Conservation (phyloP, 2,888 invertebrate species). For the Calameuta idolon region DNA sequence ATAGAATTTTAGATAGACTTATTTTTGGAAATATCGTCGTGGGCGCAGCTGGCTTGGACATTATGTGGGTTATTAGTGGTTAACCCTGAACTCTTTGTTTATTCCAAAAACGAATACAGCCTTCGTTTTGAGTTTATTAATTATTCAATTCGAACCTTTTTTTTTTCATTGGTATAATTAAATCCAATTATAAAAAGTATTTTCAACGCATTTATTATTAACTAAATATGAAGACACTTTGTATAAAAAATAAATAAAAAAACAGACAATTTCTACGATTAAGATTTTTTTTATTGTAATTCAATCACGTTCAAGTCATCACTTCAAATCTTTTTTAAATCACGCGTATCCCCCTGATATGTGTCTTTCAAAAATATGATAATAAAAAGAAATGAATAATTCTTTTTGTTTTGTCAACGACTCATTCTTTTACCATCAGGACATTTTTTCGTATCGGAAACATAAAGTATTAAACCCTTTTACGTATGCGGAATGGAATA, state of each 20-base stretch:
- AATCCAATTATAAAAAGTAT: too few species aligned
- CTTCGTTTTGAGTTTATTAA: neutral
- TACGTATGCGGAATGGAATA: neutral
- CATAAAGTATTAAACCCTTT: neutral
- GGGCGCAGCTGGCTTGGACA: slow-evolving; percentile 4
- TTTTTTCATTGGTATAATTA: too few species aligned
- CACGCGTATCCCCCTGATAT: neutral
- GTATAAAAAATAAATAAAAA: neutral
- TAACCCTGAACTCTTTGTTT: neutral
- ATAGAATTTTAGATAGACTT: neutral
- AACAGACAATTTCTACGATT: neutral
- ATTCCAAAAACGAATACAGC: neutral
- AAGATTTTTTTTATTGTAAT: neutral
- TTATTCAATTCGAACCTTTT: neutral
- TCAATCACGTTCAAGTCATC: neutral
- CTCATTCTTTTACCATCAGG: neutral
- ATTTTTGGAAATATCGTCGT: slow-evolving; percentile 5
- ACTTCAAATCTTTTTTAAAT: neutral
- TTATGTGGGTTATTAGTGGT: slow-evolving; percentile 1
- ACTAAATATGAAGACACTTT: too few species aligned
- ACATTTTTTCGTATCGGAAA: neutral
- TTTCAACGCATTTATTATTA: too few species aligned
- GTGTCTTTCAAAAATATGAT: neutral
- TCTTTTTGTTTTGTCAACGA: neutral
- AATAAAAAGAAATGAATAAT: neutral